Base-by-base conservation (phyloP, 2,888 invertebrate species). In the Metacarcinus magister region DNA sequence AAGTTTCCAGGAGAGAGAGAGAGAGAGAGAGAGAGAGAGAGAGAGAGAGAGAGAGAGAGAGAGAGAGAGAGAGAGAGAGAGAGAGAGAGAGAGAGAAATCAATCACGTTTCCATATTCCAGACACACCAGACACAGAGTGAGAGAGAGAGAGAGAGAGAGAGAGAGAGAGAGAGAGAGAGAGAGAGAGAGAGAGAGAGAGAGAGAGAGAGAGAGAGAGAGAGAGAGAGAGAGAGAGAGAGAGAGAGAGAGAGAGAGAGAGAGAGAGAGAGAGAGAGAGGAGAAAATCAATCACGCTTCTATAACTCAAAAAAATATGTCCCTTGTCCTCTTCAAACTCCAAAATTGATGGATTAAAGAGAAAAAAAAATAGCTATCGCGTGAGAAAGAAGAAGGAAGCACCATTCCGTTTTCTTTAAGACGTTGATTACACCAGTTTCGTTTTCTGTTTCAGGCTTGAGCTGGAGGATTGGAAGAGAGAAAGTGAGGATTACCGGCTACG, bases 361-460 rank as follows among this genome's bases (percentile, higher is more conserved):
- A 10, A 7, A 28, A 39, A 39, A 87, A 87, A 32, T 16, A 8
- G 32, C 0, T 32, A 16, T 0, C 28, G 39, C 39, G 87, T 28
- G 39, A 87, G 67, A 3, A 67, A 23, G 54, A 87, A 39, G 87
- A 75, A 32, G 19, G 67, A 82, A 87, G 8, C 4, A 39, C 8
- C 28, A 87, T 87, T 32, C 32, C 87, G 16, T 87, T 87, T 87
- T 87, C 87, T 87, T 8, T 87, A 87, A 39, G 87, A 87, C 39
- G 19, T 32, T 87, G 87, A 87, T 87, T 87, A 87, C 39, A 87
- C 8, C 87, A 87, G 13, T 8, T 39, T 39, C 87, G 87, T 87
- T 91, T 75, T n/a, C 46, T 93, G 13, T 94, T 89, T 44, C 94
- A 94, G 94, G 94, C 89, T 43, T 94, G 48, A 94, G 87, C 94